Base-by-base conservation (phyloP, 2,888 invertebrate genomes). In the Scaptomyza flava region DNA sequence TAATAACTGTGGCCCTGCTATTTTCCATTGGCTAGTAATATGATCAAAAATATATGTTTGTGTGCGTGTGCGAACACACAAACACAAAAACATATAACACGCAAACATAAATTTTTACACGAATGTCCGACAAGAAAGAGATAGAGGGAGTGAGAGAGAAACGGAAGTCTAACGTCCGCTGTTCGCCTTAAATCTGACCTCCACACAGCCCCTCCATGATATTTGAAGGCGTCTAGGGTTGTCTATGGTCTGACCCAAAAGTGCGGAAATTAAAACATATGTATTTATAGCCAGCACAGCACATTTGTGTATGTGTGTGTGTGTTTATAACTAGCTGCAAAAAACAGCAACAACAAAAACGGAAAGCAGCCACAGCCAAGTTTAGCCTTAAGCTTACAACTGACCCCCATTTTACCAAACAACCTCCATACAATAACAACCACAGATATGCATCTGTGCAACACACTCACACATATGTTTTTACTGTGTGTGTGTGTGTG, bases 241-340 rank as follows among this genome's bases (percentile, higher is more conserved):
- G 42, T 54, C 53, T 77, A 64, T 56, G 81, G 61, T 64, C 86
- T 80, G 80, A 87, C 85, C 87, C 87, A 84, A 84, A 87, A 87
- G 78, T 81, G 87, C 87, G 84, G 87, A 84, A 84, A 84, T 84
- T 84, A 84, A 84, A 87, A 85, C 84, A 84, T 85, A 87, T 87
- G 84, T 84, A 87, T 84, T 84, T 84, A 87, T 87, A 74, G 87
- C 79, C 64, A 69, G 87, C 79, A 62, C 69, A 72, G 71, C 65
- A 59, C 62, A 73, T 57, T 3, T 61, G 46, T 62, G 50, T 59
- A 0, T 8, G 14, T 66, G 65, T 69, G 48, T 62, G 61, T 57
- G 56, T 59, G 46, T 62, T 53, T 68, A 63, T 69, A 76, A 76
- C 73, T 71, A 71, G 66, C 72, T 74, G 77, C 50, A 67, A 27